A percentile compares a stretch with the other conserved stretches of the same genome.
Evolutionary conservation across 1,140 invertebrate genomes (phyloP).

Genomic region (Teleogryllus occipitalis): DNA sequence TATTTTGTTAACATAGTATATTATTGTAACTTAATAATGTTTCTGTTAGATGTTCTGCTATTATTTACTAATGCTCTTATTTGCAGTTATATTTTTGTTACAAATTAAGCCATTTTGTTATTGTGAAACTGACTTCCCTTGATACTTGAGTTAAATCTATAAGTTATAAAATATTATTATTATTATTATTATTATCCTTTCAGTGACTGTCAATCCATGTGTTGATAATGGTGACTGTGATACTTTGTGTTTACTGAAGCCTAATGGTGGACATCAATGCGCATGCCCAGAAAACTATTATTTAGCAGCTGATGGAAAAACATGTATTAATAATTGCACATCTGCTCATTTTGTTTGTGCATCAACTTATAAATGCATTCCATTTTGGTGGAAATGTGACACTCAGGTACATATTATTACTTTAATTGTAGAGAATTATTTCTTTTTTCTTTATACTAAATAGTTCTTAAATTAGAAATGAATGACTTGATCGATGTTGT

Average conservation of each 20-base stretch:
- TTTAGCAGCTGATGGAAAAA: slow-evolving; percentile 51
- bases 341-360: slow-evolving; percentile 70
- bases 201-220: slow-evolving; percentile 41
- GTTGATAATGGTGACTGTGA: slow-evolving; percentile 51
- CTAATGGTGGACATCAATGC: slow-evolving; percentile 47
- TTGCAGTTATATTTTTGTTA: too few relatives aligned
- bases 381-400: slow-evolving; percentile 55
- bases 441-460: too few relatives aligned
- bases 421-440: too few relatives aligned
- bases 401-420: slow-evolving; percentile 33
- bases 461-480: too few relatives aligned
- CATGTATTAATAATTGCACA: slow-evolving; percentile 70
- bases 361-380: slow-evolving; percentile 61
- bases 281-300: slow-evolving; percentile 75
- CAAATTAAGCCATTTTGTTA: too few relatives aligned
- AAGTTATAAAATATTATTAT: not conserved
- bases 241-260: slow-evolving; percentile 67
- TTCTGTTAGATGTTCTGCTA: too few relatives aligned
- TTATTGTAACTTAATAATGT: too few relatives aligned
- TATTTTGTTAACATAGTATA: too few relatives aligned
- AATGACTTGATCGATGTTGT: too few relatives aligned
- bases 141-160: not conserved
- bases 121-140: too few relatives aligned
- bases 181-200: slow-evolving; percentile 17
- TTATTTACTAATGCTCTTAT: too few relatives aligned